A percentile compares a stretch with the other conserved stretches of the same genome.
These are phyloP conservation scores for Pachydiplax longipennis DNA, from an alignment of 2,888 invertebrate genomes.

Conservation along the genomic window DNA sequence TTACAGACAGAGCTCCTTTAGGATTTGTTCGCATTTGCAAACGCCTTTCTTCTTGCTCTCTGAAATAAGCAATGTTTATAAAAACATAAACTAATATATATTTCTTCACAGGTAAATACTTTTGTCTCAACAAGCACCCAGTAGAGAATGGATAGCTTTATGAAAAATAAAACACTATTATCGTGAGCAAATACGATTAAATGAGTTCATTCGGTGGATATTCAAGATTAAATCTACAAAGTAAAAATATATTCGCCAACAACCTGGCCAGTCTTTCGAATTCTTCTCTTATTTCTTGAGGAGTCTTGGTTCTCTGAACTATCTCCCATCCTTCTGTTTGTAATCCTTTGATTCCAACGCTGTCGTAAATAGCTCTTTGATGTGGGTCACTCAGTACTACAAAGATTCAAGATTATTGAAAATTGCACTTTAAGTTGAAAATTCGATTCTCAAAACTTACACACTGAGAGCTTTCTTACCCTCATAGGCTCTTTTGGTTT, in stretches of 20 bases:
- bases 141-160: not conserved
- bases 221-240: not conserved
- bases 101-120: too few species aligned
- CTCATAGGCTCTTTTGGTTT: conserved; percentile 93
- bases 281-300: conserved; percentile 95
- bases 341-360: conserved; percentile 85
- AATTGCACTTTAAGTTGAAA: not conserved
- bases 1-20: conserved; percentile 83
- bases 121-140: too few species aligned
- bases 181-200: not conserved
- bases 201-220: not conserved
- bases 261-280: conserved; percentile 78
- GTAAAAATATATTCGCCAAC: not conserved
- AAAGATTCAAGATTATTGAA: conserved; percentile 47
- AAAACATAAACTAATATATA: not conserved
- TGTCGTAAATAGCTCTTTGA: conserved; percentile 94
- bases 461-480: conserved; percentile 60
- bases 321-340: conserved; percentile 97
- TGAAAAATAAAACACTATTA: not conserved
- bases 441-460: not conserved
- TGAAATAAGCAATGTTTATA: conserved; percentile 52
- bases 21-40: conserved; percentile 93
- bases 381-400: conserved; percentile 90
- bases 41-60: conserved; percentile 85
- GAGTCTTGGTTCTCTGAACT: conserved; percentile 88